Evolutionary conservation across 2,113 vertebrate genomes (phyloP).

Genomic region (Sinocyclocheilus maitianheensis): DNA sequence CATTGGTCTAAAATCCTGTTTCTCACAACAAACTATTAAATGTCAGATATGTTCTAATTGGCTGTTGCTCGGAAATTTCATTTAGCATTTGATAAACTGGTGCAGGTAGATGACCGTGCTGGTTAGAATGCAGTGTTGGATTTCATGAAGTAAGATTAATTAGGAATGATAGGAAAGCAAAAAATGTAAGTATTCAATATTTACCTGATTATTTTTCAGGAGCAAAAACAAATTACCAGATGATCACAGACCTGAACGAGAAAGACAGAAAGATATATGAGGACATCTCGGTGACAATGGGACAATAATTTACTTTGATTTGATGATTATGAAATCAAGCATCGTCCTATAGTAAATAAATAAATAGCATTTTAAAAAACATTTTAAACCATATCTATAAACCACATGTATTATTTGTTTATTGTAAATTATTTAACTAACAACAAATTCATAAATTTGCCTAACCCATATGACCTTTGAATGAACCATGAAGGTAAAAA

Average conservation of each 20-base stretch:
- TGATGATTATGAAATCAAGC: no score
- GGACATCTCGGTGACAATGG: background rate
- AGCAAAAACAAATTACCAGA: conserved; percentile 27
- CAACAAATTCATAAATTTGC: background rate
- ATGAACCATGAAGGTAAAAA: background rate
- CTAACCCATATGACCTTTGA: background rate
- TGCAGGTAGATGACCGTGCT: background rate
- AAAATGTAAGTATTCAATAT: conserved; percentile 35
- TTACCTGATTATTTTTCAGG: conserved; percentile 61
- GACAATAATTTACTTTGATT: background rate
- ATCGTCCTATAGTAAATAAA: background rate
- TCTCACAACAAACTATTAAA: background rate
- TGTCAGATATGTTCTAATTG: background rate
- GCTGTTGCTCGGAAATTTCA: background rate
- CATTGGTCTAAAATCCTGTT: background rate
- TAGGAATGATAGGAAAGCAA: background rate
- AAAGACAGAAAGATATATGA: background rate
- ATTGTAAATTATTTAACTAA: background rate
- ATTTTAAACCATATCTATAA: no score
- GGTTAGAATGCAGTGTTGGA: background rate
- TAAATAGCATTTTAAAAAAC: background rate
- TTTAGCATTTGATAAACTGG: background rate
- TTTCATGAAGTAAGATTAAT: background rate
- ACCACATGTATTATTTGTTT: background rate
- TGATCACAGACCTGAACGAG: conserved; percentile 62